Conservation (phyloP, 2,797 vertebrate genomes). For the Sarcophilus harrisii region DNA sequence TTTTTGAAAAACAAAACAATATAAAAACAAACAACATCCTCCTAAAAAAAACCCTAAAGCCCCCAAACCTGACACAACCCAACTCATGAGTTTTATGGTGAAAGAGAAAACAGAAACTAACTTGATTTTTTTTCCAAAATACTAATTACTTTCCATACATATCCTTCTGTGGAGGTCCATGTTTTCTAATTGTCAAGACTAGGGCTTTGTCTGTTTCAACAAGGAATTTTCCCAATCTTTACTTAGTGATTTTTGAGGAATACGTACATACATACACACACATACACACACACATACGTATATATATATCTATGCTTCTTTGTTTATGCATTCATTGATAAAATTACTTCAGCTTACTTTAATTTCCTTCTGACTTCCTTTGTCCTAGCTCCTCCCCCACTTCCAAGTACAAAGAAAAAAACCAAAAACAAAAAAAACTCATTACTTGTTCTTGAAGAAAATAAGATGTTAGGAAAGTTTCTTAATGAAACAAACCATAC, state of each 20-base stretch:
- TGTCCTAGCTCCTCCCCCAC: not conserved
- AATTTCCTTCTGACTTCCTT: not conserved
- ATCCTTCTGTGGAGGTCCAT: not conserved
- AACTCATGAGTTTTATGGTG: not conserved
- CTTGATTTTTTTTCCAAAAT: not conserved
- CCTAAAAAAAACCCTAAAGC: not conserved
- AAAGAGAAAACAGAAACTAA: not conserved
- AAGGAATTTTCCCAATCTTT: conserved; percentile 44
- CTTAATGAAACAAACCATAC: conserved; percentile 62
- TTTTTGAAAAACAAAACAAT: not conserved
- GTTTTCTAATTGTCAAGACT: not conserved
- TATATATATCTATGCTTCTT: not conserved
- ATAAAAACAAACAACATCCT: too few relatives aligned
- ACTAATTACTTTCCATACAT: not conserved
- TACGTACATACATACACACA: not conserved
- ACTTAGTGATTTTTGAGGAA: conserved; percentile 5
- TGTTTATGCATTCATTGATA: not conserved
- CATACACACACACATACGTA: not conserved
- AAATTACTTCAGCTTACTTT: not conserved
- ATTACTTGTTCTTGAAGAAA: conserved; percentile 35
- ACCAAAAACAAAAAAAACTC: conserved; percentile 1
- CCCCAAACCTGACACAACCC: too few relatives aligned
- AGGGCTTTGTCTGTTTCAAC: not conserved
- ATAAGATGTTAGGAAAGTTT: conserved; percentile 59
- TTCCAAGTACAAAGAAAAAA: not conserved